Evolutionary conservation across 2,113 vertebrate species (phyloP), one percentile per base, ranked within the genome.

Genomic region (Paraplagusia blochii): DNA sequence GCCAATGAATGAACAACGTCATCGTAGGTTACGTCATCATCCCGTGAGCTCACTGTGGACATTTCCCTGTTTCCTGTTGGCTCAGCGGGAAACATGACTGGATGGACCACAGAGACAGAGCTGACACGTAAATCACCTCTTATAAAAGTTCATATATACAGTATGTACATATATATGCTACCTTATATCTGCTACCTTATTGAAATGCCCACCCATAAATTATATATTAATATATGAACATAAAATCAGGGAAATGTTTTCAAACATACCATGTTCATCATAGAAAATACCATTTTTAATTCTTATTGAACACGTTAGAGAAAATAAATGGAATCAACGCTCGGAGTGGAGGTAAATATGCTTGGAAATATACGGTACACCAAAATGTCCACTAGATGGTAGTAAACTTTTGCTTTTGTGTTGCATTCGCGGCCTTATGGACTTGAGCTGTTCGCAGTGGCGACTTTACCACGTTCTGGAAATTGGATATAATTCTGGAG

Each of bases 21-120:
- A 45, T 68, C 60, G 57, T 49, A 11, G 53, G 84, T 89, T 75
- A 90, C 87, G 75, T 90, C 86, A 88, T 58, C 64, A 38, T 68
- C 38, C 40, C 50, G 47, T 88, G 88, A 89, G 81, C 86, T 88
- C 80, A 87, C 49, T 52, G 5, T 59, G 69, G 46, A 73, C 75
- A 55, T 68, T 68, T 69, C 53, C 58, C 49, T 4, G 22, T 29
- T 13, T 51, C 65, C 72, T 82, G 63, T 74, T 76, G 50, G 50
- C 36, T 48, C 18, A 11, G 14, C 48, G 58, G 50, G 69, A 69
- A 76, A 67, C 60, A 46, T 58, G 59, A 72, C 54, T 44, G 50
- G 65, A 61, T 42, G 38, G 42, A 38, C 19, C 53, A 44, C 58
- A 63, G 65, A 16, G 16, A n/a, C 38, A 40, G 33, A 47, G 9